These are phyloP conservation scores for Pachymerium ferrugineum DNA, from an alignment of 2,888 invertebrate species.

Conservation along the genomic window DNA sequence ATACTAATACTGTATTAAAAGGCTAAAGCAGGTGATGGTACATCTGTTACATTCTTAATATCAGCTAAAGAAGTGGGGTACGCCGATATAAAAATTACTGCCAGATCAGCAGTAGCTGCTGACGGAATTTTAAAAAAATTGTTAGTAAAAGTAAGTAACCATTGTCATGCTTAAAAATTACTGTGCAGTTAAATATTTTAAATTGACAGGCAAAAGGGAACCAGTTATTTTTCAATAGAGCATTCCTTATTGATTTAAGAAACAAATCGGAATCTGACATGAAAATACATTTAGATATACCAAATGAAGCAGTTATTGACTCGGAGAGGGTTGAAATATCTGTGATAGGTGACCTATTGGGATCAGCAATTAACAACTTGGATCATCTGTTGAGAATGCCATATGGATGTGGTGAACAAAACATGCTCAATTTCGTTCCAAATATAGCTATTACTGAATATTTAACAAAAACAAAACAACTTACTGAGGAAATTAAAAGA, in stretches of 20 bases:
- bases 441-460: slow-evolving; percentile 48
- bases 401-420: slow-evolving; percentile 51
- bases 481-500: slow-evolving; percentile 43
- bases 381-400: slow-evolving; percentile 48
- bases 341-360: slow-evolving; percentile 47
- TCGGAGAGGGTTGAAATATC: slow-evolving; percentile 41
- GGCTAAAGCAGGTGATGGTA: slow-evolving; percentile 38
- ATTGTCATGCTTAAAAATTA: no score
- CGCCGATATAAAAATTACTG: slow-evolving; percentile 47
- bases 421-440: slow-evolving; percentile 50
- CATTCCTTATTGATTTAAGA: slow-evolving; percentile 39
- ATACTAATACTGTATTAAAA: no score
- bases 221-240: slow-evolving; percentile 39
- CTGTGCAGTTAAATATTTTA: no score
- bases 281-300: slow-evolving; percentile 40
- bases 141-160: no score
- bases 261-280: slow-evolving; percentile 29
- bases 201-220: slow-evolving; percentile 44
- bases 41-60: slow-evolving; percentile 50
- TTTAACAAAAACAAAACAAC: slow-evolving; percentile 44
- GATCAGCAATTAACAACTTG: slow-evolving; percentile 46
- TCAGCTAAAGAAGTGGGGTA: slow-evolving; percentile 49
- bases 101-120: slow-evolving; percentile 46
- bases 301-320: slow-evolving; percentile 40
- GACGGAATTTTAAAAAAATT: slow-evolving; percentile 50